Conservation (phyloP, 2,797 vertebrate genomes). For the Phrynocephalus guinanensis region DNA sequence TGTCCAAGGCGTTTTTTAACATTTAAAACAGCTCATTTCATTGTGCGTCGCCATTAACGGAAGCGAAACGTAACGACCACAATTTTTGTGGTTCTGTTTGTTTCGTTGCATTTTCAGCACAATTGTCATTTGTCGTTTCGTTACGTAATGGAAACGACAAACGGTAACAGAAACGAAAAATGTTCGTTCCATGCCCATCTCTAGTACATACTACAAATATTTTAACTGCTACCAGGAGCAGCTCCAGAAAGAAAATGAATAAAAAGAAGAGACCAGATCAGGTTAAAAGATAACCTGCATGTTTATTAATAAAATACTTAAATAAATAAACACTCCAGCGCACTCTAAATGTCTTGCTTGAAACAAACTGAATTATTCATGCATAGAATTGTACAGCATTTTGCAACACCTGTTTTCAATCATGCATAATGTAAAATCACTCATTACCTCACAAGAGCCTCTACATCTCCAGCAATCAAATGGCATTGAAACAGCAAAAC, state of each 20-base stretch:
- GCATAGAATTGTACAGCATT: slow-evolving; percentile 91
- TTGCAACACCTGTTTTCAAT: slow-evolving; percentile 98
- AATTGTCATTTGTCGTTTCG: no score
- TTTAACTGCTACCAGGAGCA: slow-evolving; percentile 75
- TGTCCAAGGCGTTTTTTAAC: no score
- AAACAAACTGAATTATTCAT: slow-evolving; percentile 97
- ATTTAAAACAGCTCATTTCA: no score
- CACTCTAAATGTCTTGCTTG: slow-evolving; percentile 84
- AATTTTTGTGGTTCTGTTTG: no score
- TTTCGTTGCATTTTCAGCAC: no score
- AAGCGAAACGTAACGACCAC: no score
- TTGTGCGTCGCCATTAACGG: no score
- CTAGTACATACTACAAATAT: slow-evolving; percentile 72
- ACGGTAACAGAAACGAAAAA: no score
- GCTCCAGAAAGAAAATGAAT: slow-evolving; percentile 75
- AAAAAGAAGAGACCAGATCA: slow-evolving; percentile 45
- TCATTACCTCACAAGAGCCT: slow-evolving; percentile 98
- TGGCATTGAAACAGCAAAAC: slow-evolving; percentile 94
- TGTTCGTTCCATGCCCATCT: no score
- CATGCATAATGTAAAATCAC: slow-evolving; percentile 93
- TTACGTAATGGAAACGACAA: no score
- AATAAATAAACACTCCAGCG: slow-evolving; percentile 54
- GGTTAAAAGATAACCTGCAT: slow-evolving; percentile 76
- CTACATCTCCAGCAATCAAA: slow-evolving; percentile 97
- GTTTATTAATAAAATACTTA: slow-evolving; percentile 73